A percentile compares a stretch with the other conserved stretches of the same genome.
These are phyloP conservation scores for Sciaenops ocellatus DNA, from an alignment of 2,797 vertebrate species.

Conservation along the genomic window DNA sequence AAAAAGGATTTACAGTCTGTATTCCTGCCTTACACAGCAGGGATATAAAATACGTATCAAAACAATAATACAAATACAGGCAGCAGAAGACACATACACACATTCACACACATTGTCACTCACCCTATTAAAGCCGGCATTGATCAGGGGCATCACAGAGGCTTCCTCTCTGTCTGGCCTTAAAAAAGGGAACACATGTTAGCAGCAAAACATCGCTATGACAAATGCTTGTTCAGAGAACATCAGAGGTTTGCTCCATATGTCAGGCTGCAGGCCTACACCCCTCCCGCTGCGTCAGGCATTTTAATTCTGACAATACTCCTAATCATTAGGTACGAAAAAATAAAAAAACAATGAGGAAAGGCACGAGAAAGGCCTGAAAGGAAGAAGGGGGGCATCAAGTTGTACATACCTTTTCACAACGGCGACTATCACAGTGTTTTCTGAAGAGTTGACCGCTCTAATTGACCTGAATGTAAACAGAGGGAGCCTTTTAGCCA, in stretches of 20 bases:
- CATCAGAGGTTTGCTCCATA: slow-evolving; percentile 36
- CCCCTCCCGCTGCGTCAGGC: slow-evolving; percentile 1
- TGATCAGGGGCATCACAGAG: slow-evolving; percentile 94
- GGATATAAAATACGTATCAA: slow-evolving; percentile 38
- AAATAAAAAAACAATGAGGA: slow-evolving; percentile 13
- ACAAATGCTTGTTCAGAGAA: slow-evolving; percentile 54
- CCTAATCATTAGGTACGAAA: slow-evolving; percentile 17
- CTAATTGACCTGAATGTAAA: slow-evolving; percentile 93
- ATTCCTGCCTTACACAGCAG: slow-evolving; percentile 16
- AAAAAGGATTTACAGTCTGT: slow-evolving; percentile 35
- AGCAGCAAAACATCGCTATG: slow-evolving; percentile 30
- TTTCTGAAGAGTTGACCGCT: slow-evolving; percentile 93
- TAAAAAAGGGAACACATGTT: slow-evolving; percentile 70
- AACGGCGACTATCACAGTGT: slow-evolving; percentile 97
- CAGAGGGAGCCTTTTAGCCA: slow-evolving; percentile 77
- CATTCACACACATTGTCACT: slow-evolving; percentile 52
- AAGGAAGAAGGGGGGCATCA: not conserved
- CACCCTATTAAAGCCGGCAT: slow-evolving; percentile 98
- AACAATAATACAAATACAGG: slow-evolving; percentile 36
- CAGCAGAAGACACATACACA: slow-evolving; percentile 6
- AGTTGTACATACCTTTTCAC: slow-evolving; percentile 90
- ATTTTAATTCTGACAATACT: slow-evolving; percentile 27
- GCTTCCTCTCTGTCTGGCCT: slow-evolving; percentile 96
- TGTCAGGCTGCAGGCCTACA: slow-evolving; percentile 40
- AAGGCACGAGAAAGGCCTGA: slow-evolving; percentile 17